phyloP scores from a whole-genome alignment of 2,113 vertebrate species.

The Vulpes lagopus region DNA sequence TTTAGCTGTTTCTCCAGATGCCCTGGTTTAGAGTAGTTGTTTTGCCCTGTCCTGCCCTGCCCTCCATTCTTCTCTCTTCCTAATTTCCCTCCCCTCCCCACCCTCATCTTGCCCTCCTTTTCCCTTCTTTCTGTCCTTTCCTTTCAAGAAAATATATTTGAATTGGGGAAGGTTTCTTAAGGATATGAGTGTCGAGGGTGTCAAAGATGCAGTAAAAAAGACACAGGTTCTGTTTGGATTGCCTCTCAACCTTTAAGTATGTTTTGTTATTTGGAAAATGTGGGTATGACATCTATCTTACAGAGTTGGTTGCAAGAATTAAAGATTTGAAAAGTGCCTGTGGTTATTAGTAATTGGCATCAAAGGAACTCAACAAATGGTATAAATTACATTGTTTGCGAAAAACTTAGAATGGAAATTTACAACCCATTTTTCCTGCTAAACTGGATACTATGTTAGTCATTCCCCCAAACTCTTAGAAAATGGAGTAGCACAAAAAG shows the following conservation, averaged over 20 bases:
- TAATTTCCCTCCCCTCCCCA: not conserved
- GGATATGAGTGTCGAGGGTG: not conserved
- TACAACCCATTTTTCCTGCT: not conserved
- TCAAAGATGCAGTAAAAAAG: not conserved
- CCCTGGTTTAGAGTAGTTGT: not conserved
- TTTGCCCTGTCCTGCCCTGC: not conserved
- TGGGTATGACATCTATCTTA: not conserved
- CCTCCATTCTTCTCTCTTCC: not conserved
- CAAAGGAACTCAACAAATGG: not conserved
- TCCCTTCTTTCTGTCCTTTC: not conserved
- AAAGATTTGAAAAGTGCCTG: not conserved
- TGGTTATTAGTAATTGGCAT: not conserved
- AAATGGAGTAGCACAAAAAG: not conserved
- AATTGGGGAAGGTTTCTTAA: not conserved
- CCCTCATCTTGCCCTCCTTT: not conserved
- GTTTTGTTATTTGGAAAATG: conserved; percentile 42
- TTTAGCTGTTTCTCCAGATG: not conserved
- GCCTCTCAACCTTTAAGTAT: not conserved
- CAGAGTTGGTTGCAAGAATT: not conserved
- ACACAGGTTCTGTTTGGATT: not conserved
- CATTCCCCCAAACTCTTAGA: conserved; percentile 27
- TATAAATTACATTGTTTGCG: not conserved
- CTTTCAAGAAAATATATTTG: not conserved
- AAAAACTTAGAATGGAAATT: conserved; percentile 48
- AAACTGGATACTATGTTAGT: not conserved